phyloP scores from a whole-genome alignment of 2,888 invertebrate species.

The Dicyrtomina minuta region DNA sequence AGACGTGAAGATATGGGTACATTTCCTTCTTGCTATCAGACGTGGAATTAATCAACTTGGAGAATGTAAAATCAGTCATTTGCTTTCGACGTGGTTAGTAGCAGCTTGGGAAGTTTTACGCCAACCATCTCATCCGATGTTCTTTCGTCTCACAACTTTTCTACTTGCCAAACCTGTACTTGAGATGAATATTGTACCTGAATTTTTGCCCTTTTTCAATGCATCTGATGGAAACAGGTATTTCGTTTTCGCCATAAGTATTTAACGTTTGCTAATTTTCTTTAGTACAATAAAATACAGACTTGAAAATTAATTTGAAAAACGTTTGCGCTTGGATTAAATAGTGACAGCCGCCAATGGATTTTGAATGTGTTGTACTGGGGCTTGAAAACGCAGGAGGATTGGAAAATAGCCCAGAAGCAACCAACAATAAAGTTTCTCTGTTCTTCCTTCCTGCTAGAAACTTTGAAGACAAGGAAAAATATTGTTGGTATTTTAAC shows the following conservation, averaged over 20 bases:
- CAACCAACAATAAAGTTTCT: conserved; percentile 49
- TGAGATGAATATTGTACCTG: conserved; percentile 48
- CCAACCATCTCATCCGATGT: conserved; percentile 46
- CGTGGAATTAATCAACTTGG: conserved; percentile 41
- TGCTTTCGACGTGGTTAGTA: conserved; percentile 50
- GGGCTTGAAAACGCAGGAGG: conserved; percentile 44
- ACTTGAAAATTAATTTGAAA: no score
- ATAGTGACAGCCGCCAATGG: conserved; percentile 49
- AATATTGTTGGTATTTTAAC: conserved; percentile 44
- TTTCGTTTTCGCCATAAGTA: conserved; percentile 4
- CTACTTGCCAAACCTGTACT: conserved; percentile 47
- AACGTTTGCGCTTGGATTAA: neutral
- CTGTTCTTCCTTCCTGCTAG: conserved; percentile 45
- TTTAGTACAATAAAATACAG: neutral
- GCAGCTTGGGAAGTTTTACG: conserved; percentile 43
- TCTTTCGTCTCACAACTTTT: conserved; percentile 42
- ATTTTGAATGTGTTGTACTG: conserved; percentile 44
- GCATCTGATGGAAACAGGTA: conserved; percentile 49
- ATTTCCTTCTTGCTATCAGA: conserved; percentile 46
- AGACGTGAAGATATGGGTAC: conserved; percentile 49
- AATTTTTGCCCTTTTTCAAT: conserved; percentile 50
- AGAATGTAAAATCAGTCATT: conserved; percentile 39
- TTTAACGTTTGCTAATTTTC: neutral
- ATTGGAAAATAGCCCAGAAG: conserved; percentile 49
- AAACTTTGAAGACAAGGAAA: conserved; percentile 40